Evolutionary conservation across 2,888 invertebrate genomes (phyloP).

Genomic region (Julus scanicus): DNA sequence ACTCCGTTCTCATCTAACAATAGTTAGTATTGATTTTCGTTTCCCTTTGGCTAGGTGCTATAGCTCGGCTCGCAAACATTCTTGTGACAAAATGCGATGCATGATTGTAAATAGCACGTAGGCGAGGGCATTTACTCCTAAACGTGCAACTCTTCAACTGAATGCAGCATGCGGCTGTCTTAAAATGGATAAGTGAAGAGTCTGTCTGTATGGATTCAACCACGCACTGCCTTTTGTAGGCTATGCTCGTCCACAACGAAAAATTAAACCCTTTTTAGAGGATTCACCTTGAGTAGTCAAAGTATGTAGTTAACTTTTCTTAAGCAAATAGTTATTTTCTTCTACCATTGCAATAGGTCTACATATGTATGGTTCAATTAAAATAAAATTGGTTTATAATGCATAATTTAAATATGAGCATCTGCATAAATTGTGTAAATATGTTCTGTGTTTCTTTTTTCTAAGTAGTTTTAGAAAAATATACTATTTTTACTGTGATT

Average conservation of each 20-base stretch:
- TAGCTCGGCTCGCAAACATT: constrained; percentile 27
- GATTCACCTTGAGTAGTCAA: too few species aligned
- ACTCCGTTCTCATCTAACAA: constrained; percentile 30
- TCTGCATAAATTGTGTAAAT: too few species aligned
- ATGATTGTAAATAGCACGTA: constrained; percentile 38
- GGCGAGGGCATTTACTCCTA: constrained; percentile 38
- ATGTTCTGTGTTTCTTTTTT: too few species aligned
- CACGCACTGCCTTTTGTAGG: background rate
- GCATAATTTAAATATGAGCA: too few species aligned
- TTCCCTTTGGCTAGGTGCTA: constrained; percentile 16
- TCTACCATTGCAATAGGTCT: too few species aligned
- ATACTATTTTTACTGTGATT: too few species aligned
- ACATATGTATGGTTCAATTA: too few species aligned
- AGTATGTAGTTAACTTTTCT: too few species aligned
- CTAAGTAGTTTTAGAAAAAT: too few species aligned
- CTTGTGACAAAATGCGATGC: constrained; percentile 38
- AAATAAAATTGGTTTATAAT: too few species aligned
- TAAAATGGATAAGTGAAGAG: background rate
- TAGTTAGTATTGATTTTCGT: constrained; percentile 30
- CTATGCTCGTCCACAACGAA: background rate
- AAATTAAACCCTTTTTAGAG: too few species aligned
- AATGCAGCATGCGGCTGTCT: background rate
- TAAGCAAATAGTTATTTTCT: too few species aligned
- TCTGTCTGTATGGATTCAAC: background rate
- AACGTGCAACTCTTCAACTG: constrained; percentile 36